Percentiles rank a stretch among this genome's conserved stretches.
Conservation (phyloP, 2,113 vertebrate genomes). For the Aspidoscelis tigris region DNA sequence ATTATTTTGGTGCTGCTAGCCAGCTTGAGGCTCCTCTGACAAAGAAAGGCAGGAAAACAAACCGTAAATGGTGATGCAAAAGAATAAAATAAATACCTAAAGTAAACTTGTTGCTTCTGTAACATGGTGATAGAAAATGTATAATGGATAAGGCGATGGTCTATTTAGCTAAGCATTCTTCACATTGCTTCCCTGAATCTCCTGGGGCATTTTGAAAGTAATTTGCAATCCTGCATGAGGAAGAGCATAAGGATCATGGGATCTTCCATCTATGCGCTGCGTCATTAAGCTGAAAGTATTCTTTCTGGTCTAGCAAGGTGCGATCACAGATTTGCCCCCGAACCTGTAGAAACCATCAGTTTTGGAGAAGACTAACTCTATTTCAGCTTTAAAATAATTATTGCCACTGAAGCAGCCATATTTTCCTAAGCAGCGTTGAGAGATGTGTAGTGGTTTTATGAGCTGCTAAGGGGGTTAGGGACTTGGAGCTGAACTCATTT, state of each 20-base stretch:
- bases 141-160: background rate
- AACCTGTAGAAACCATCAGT: conserved; percentile 55
- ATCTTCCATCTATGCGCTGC: background rate
- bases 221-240: too few species aligned
- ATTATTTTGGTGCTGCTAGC: too few species aligned
- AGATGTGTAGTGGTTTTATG: conserved; percentile 66
- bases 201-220: too few species aligned
- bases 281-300: background rate
- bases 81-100: too few species aligned
- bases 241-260: background rate
- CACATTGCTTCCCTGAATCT: too few species aligned
- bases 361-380: conserved; percentile 35
- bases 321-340: background rate
- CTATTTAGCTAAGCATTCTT: background rate
- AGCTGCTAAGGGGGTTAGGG: conserved; percentile 60
- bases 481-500: conserved; percentile 64
- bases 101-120: background rate
- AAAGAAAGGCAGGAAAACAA: too few species aligned
- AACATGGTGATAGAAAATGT: background rate
- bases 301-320: conserved; percentile 2
- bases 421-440: conserved; percentile 65
- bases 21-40: too few species aligned
- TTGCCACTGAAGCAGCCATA: conserved; percentile 37
- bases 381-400: conserved; percentile 54
- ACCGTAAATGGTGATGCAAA: too few species aligned